These are phyloP conservation scores for Caenorhabditis tropicalis DNA, from an alignment of 1,140 invertebrate genomes.

Conservation along the genomic window DNA sequence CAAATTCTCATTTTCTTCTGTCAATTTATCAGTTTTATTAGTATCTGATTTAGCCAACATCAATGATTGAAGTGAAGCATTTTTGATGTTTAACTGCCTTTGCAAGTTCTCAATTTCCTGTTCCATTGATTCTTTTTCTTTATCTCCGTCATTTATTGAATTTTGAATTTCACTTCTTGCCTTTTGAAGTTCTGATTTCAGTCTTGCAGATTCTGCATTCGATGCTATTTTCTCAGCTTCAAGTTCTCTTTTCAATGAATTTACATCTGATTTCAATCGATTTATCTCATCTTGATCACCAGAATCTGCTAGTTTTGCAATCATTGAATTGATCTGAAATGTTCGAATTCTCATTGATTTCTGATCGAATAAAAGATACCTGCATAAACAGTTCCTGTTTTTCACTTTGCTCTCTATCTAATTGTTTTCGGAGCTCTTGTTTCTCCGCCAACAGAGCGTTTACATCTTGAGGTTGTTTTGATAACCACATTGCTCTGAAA, in stretches of 20 bases:
- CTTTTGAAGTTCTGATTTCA: constrained; percentile 39
- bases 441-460: constrained; percentile 56
- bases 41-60: constrained; percentile 58
- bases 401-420: constrained; percentile 59
- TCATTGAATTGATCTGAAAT: constrained; percentile 56
- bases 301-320: constrained; percentile 51
- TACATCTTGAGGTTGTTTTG: constrained; percentile 57
- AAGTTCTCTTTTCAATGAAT: constrained; percentile 43
- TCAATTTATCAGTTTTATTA: constrained; percentile 48
- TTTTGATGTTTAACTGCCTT: constrained; percentile 59
- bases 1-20: constrained; percentile 45
- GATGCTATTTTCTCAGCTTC: constrained; percentile 49
- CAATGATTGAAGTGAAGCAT: constrained; percentile 57
- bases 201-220: constrained; percentile 16
- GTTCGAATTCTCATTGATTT: background rate
- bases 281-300: constrained; percentile 32
- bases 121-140: constrained; percentile 26
- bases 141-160: constrained; percentile 39
- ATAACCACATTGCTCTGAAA: constrained; percentile 56
- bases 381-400: constrained; percentile 62
- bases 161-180: constrained; percentile 34
- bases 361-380: constrained; percentile 14
- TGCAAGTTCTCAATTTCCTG: constrained; percentile 49
- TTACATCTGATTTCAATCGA: constrained; percentile 16
- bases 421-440: constrained; percentile 56